Percentiles rank a stretch among this genome's conserved stretches.
Evolutionary conservation across 1,140 invertebrate genomes (phyloP).

Genomic region (Pseudoatta argentina): DNA sequence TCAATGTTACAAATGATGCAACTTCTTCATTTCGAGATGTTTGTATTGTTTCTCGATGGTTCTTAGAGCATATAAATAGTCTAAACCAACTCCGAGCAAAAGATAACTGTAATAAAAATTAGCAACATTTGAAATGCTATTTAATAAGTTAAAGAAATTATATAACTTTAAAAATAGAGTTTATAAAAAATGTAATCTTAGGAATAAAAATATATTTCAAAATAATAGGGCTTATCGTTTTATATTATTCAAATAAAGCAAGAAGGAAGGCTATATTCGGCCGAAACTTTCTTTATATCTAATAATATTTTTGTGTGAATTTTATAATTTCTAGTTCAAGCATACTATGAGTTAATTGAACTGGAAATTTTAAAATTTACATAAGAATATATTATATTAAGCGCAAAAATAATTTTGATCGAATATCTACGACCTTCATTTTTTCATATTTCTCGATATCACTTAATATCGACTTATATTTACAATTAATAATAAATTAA

Average conservation of each 20-base stretch:
- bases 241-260: neutral
- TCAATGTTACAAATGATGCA: slow-evolving; percentile 1
- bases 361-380: too few species aligned
- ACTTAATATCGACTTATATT: too few species aligned
- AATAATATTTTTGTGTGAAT: too few species aligned
- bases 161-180: neutral
- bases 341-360: too few species aligned
- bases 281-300: too few species aligned
- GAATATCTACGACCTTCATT: too few species aligned
- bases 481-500: neutral
- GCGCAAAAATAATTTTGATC: too few species aligned
- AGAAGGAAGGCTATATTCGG: too few species aligned
- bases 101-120: slow-evolving; percentile 42
- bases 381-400: too few species aligned
- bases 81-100: slow-evolving; percentile 14
- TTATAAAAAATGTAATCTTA: neutral
- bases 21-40: neutral
- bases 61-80: slow-evolving; percentile 17
- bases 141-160: neutral
- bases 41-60: neutral
- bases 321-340: too few species aligned
- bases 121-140: slow-evolving; percentile 1
- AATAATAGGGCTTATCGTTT: neutral
- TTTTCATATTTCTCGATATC: too few species aligned
- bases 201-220: neutral